Base-by-base conservation (phyloP, 2,888 invertebrate genomes). In the Cinara cedri region DNA sequence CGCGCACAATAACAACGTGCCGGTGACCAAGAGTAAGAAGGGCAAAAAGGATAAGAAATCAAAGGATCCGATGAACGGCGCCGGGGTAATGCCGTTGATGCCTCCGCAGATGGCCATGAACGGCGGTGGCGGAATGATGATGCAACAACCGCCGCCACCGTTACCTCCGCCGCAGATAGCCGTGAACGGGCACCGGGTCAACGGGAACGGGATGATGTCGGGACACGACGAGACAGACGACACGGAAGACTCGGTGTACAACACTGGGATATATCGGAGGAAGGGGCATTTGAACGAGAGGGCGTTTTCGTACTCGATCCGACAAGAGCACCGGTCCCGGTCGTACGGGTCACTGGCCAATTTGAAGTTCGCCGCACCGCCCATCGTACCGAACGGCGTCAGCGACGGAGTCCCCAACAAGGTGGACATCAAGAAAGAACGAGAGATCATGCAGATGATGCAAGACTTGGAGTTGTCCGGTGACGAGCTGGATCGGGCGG, bases 291-390 rank as follows among this genome's bases (percentile, higher is more conserved):
- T 96, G 83, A 96, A 96, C 86, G 96, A 96, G 86, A 88, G 96
- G 72, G 96, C 96, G 34, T 96, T 96, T 85, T 95, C 95, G 80
- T 96, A 96, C 87, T 96, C 96, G 83, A 96, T 96, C 85, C 88
- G 96, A 81, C 96, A 96, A 86, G 96, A 96, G 86, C 96, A 96
- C 85, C 90, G 96, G 83, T 95, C 95, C 85, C 89, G 96, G 82
- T 96, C 95, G 84, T 96, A 96, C 86, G 96, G 96, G 81, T 95
- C 95, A 81, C 88, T 96, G 85, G 95, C 96, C 82, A 96, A 95
- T 85, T 88, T 96, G 82, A 95, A 95, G 85, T 96, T 96, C 87
- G 94, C 93, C 83, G 92, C 92, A 83, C 93, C 93, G 82, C 84
- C 84, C 9, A 82, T 83, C 19, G 85, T 85, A 34, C 83, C 84